These are phyloP conservation scores for Protaetia brevitarsis DNA, from an alignment of 1,140 invertebrate species.

Conservation along the genomic window DNA sequence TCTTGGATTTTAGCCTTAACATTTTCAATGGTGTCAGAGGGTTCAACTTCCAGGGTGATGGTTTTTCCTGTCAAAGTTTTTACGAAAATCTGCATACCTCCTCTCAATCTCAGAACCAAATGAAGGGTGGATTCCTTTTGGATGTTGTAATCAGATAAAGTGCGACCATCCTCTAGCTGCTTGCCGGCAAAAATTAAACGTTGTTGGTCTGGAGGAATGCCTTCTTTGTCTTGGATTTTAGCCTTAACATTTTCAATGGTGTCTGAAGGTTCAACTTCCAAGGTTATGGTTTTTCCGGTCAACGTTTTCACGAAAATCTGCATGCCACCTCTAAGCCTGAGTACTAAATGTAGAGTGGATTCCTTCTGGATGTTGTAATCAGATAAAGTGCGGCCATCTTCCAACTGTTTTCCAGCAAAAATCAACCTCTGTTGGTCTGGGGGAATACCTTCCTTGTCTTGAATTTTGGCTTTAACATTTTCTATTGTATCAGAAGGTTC, in stretches of 20 bases:
- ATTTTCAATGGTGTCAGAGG: too few relatives aligned
- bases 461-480: constrained; percentile 76
- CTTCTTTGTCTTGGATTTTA: too few relatives aligned
- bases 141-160: constrained; percentile 64
- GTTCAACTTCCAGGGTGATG: too few relatives aligned
- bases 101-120: too few relatives aligned
- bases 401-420: constrained; percentile 77
- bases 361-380: constrained; percentile 82
- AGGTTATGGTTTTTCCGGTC: constrained; percentile 74
- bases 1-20: too few relatives aligned
- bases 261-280: constrained; percentile 77
- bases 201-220: too few relatives aligned
- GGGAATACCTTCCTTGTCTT: constrained; percentile 69
- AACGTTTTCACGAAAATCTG: constrained; percentile 75
- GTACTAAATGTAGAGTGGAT: constrained; percentile 79
- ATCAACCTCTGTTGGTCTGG: constrained; percentile 72
- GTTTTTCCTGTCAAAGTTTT: constrained; percentile 67
- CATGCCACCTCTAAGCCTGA: too few relatives aligned
- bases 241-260: too few relatives aligned
- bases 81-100: constrained; percentile 69
- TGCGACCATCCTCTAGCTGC: constrained; percentile 68
- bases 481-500: constrained; percentile 75
- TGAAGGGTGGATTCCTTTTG: constrained; percentile 77
- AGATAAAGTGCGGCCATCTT: constrained; percentile 76
- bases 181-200: constrained; percentile 74